Evolutionary conservation across 2,113 vertebrate genomes (phyloP), one percentile per base, ranked within the genome.

Genomic region (Oreotrochilus melanogaster): DNA sequence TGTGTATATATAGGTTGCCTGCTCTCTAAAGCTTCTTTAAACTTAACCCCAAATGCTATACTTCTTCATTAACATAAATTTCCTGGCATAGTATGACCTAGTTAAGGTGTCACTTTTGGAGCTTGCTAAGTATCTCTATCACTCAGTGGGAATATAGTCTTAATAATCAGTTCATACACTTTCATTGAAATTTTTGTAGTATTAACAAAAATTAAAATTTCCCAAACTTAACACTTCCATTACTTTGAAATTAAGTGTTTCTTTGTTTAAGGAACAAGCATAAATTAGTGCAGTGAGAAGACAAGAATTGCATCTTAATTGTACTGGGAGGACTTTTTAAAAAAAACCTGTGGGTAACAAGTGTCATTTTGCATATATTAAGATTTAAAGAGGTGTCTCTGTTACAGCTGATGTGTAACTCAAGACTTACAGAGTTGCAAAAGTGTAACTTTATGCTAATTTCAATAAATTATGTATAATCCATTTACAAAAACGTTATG

Each of bases 361-460:
- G 65, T 92, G 76, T 97, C 97, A 96, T 88, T 82, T 79, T 87
- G 91, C 93, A 96, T 94, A 83, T 57, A 85, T 97, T 93, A 97
- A 96, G 83, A 91, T 90, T 96, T 95, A 90, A 96, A 88, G 57
- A 93, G 88, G 65, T 82, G 48, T 82, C 78, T 93, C 78, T 79
- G 47, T 91, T 82, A 90, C 94, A 58, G 83, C 70, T 67, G 67
- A 91, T 73, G 79, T 65, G 94, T 96, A 97, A 97, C 94, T 88
- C 80, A 93, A 93, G 88, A 72, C 89, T 71, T 60, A 28, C 42
- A 92, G 90, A 94, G 85, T 89, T 90, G 92, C 94, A 97, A 94
- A 95, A 90, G 75, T 83, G 91, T 92, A 90, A 80, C 88, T 94
- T 81, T 71, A 96, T 95, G 90, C 92, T 95, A 95, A 93, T 92